Evolutionary conservation across 2,113 vertebrate species (phyloP).

Genomic region (Python bivittatus): DNA sequence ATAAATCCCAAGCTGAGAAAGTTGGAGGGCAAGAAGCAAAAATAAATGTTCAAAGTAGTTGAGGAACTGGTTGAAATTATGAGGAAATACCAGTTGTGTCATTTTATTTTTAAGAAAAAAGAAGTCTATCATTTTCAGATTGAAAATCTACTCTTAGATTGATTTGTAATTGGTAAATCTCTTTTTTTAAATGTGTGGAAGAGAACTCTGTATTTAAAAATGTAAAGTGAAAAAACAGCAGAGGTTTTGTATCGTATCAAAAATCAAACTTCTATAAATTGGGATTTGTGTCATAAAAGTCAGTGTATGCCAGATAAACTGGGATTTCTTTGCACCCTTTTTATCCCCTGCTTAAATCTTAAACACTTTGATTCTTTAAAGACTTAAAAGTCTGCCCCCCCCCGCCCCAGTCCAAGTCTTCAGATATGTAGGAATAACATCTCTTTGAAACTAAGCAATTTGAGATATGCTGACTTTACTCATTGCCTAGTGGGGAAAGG

Average conservation of each 20-base stretch:
- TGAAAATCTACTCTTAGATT: neutral
- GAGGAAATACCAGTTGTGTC: neutral
- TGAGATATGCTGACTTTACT: slow-evolving; percentile 27
- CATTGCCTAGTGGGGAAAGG: neutral
- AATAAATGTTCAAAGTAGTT: neutral
- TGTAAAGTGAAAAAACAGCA: neutral
- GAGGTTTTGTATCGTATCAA: neutral
- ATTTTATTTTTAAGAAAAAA: neutral
- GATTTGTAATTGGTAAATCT: neutral
- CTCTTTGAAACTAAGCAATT: slow-evolving; percentile 56
- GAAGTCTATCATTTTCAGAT: neutral
- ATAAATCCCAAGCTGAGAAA: neutral
- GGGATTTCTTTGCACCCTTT: neutral
- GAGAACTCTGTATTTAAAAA: neutral
- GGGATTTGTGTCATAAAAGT: neutral
- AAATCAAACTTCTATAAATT: neutral
- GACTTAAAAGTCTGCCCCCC: neutral
- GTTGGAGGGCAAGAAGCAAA: neutral
- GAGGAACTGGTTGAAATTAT: neutral
- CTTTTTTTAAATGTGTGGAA: accelerated
- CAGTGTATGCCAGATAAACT: neutral
- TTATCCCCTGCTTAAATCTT: slow-evolving; percentile 1
- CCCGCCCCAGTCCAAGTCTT: neutral
- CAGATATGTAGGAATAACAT: slow-evolving; percentile 4
- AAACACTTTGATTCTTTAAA: slow-evolving; percentile 33